A percentile compares a stretch with the other conserved stretches of the same genome.
phyloP scores from a whole-genome alignment of 37 sponge, comb jelly and placozoan genomes.

The Cladorhizidae sp. region DNA sequence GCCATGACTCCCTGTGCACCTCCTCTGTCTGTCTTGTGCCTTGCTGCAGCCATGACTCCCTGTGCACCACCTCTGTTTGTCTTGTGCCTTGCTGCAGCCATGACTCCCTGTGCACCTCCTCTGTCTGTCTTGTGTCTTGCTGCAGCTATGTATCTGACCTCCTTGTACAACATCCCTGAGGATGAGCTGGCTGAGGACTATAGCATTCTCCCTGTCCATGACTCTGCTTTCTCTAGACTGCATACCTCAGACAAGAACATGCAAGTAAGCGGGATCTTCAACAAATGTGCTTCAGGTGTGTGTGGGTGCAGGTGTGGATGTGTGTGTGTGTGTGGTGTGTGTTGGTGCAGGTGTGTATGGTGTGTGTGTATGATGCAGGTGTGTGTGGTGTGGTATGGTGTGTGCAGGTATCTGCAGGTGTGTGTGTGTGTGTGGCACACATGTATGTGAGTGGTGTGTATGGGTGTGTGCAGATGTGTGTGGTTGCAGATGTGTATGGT shows the following conservation, averaged over 20 bases:
- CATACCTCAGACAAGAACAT: conserved; percentile 40
- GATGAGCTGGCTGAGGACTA: conserved; percentile 40
- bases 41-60: too few species aligned
- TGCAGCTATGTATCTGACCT: conserved; percentile 45
- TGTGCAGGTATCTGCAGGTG: neutral
- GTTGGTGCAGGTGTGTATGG: too few species aligned
- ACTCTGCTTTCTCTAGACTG: conserved; percentile 31
- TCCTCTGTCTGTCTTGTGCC: too few species aligned
- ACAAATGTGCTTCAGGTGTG: neutral
- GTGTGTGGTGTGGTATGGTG: neutral
- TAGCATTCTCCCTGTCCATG: conserved; percentile 36
- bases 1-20: too few species aligned
- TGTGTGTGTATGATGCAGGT: neutral
- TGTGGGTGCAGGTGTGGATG: neutral
- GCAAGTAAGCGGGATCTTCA: conserved; percentile 21
- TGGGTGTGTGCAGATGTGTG: too few species aligned
- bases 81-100: too few species aligned
- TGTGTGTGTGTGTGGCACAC: too few species aligned
- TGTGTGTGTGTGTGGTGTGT: too few species aligned
- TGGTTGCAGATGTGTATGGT: too few species aligned
- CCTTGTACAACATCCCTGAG: conserved; percentile 40
- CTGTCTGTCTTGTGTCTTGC: neutral
- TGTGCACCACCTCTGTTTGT: too few species aligned
- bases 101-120: too few species aligned
- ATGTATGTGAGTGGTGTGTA: too few species aligned